Evolutionary conservation across 2,797 vertebrate species (phyloP).

Genomic region (Eleutherodactylus coqui): DNA sequence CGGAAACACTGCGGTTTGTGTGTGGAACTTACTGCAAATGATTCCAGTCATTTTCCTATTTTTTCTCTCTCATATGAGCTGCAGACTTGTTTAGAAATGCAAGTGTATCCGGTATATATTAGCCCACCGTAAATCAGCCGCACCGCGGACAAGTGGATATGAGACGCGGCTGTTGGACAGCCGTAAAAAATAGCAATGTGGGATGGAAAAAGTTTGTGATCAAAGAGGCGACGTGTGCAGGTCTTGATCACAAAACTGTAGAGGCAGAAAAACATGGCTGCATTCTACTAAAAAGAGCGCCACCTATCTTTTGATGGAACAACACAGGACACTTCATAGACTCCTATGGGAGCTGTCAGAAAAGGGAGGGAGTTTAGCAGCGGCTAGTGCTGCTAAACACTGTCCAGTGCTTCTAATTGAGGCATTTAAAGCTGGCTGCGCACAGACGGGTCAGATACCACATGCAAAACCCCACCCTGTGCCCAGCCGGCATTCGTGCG

Average conservation of each 20-base stretch:
- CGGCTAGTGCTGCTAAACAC: no score
- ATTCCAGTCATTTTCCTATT: slow-evolving; percentile 49
- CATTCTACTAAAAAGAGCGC: background rate
- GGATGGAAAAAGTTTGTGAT: background rate
- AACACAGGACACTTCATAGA: no score
- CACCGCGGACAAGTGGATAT: slow-evolving; percentile 11
- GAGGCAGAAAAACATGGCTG: background rate
- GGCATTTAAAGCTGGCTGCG: no score
- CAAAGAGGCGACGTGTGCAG: background rate
- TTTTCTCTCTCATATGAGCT: slow-evolving; percentile 27
- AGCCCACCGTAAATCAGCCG: slow-evolving; percentile 13
- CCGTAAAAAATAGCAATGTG: background rate
- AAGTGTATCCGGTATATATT: slow-evolving; percentile 50
- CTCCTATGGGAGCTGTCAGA: no score
- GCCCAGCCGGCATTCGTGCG: no score
- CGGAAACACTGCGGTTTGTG: slow-evolving; percentile 61
- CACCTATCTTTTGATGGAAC: background rate
- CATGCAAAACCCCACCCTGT: no score
- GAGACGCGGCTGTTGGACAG: background rate
- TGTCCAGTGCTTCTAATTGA: no score
- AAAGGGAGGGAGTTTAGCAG: no score
- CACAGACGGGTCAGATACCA: no score
- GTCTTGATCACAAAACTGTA: background rate
- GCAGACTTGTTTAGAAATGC: slow-evolving; percentile 53
- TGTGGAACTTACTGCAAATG: slow-evolving; percentile 44